Base-by-base conservation (phyloP, 1,140 invertebrate species). In the Popillia japonica region DNA sequence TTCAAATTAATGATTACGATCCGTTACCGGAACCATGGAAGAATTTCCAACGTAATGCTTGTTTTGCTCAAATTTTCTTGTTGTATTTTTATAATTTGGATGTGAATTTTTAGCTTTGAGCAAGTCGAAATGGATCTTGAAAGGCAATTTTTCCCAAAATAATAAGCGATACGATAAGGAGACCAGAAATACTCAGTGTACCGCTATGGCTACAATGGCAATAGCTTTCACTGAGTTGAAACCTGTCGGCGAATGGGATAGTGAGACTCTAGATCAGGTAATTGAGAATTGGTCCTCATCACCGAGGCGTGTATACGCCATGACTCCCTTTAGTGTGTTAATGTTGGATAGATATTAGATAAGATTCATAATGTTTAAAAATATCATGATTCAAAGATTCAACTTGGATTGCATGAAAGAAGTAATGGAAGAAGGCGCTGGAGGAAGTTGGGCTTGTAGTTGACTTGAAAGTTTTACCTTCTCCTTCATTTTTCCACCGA, bases 161-260 rank as follows among this genome's bases (percentile, higher is more conserved):
- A 87, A 89, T 79, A 83, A 80, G 3, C 82, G 85, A 44, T 90
- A 89, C 81, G 85, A 86, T 0, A 85, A 85, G 42, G 86, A 88
- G 40, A 86, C 87, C 20, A 84, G 89, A 48, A 87, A 87, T 27
- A 87, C 85, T 11, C 89, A 90, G 80, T 88, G 88, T 68, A 89
- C 89, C 3, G 88, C 89, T 0, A 86, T 83, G 0, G 86, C 87
- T 0, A 86, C 87, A 3, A 86, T 89, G 1, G 86, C 88, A 0
- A 83, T 90, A 80, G 84, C 87, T 0, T 83, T 81, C 48, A 42
- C 72, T 72, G 83, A 87, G 40, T 77, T 89, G 6, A 74, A 86
- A 1, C 83, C 85, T 2, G 83, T 87, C 0, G 78, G 83, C 6
- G 81, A 85, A 0, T 90, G 89, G 88, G 88, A 86, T 0, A 68